phyloP scores from a whole-genome alignment of 2,113 vertebrate genomes.

The Chionis minor region DNA sequence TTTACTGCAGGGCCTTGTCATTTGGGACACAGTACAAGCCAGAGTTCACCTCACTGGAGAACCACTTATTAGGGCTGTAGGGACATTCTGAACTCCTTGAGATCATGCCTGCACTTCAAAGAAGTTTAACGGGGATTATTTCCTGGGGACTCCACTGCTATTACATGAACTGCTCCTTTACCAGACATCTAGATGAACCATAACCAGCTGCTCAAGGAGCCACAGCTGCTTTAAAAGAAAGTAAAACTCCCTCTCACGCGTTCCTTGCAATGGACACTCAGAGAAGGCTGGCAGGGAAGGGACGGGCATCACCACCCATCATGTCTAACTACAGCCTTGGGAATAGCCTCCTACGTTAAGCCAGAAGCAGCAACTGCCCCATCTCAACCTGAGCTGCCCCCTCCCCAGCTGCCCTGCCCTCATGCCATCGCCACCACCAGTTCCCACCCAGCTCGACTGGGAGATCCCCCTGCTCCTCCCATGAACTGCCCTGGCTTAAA shows the following conservation, averaged over 20 bases:
- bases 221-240: neutral
- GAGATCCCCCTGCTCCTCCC: neutral
- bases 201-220: neutral
- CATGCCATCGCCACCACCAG: neutral
- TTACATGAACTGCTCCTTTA: neutral
- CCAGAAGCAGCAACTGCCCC: neutral
- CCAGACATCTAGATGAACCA: neutral
- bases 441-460: rapidly evolving
- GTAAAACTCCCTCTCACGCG: neutral
- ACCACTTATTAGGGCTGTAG: neutral
- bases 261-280: neutral
- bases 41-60: neutral
- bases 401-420: neutral
- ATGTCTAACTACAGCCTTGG: neutral
- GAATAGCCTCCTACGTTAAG: neutral
- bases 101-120: neutral
- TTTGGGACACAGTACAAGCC: neutral
- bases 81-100: neutral
- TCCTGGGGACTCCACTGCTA: neutral
- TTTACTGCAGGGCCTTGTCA: neutral
- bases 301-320: neutral
- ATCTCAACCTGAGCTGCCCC: neutral
- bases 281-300: neutral
- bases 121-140: neutral
- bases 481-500: neutral